Conservation (phyloP, 1,140 invertebrate genomes). For the Hesperophylax magnus region DNA sequence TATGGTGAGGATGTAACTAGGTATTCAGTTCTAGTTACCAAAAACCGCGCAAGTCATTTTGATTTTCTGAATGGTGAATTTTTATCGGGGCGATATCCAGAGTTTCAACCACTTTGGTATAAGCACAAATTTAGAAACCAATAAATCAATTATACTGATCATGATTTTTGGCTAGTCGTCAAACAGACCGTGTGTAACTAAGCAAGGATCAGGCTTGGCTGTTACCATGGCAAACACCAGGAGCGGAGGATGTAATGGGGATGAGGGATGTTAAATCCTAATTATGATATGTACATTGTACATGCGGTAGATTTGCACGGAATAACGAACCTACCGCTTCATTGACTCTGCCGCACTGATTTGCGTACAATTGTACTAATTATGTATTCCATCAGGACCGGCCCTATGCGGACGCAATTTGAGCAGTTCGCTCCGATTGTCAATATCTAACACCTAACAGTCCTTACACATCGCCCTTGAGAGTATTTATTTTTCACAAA, state of each 20-base stretch:
- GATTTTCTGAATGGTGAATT: too few relatives aligned
- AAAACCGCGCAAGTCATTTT: too few relatives aligned
- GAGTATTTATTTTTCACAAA: too few relatives aligned
- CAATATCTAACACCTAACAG: too few relatives aligned
- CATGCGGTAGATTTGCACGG: not conserved
- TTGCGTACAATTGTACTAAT: not conserved
- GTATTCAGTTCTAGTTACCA: too few relatives aligned
- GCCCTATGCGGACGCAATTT: too few relatives aligned
- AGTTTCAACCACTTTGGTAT: too few relatives aligned
- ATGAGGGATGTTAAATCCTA: not conserved
- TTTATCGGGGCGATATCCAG: too few relatives aligned
- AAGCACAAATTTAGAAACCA: too few relatives aligned
- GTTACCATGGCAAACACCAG: conserved; percentile 8
- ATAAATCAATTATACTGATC: not conserved
- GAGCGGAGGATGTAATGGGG: not conserved
- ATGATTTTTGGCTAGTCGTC: not conserved
- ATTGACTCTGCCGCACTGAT: not conserved
- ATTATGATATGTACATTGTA: conserved; percentile 8
- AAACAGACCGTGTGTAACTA: not conserved
- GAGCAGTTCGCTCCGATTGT: too few relatives aligned
- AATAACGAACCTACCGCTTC: not conserved
- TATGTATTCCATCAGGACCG: not conserved
- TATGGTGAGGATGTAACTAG: too few relatives aligned
- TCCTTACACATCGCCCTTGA: too few relatives aligned
- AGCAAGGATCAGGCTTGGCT: not conserved